Evolutionary conservation across 2,797 vertebrate species (phyloP), one percentile per base, ranked within the genome.

Genomic region (Xenops minutus): DNA sequence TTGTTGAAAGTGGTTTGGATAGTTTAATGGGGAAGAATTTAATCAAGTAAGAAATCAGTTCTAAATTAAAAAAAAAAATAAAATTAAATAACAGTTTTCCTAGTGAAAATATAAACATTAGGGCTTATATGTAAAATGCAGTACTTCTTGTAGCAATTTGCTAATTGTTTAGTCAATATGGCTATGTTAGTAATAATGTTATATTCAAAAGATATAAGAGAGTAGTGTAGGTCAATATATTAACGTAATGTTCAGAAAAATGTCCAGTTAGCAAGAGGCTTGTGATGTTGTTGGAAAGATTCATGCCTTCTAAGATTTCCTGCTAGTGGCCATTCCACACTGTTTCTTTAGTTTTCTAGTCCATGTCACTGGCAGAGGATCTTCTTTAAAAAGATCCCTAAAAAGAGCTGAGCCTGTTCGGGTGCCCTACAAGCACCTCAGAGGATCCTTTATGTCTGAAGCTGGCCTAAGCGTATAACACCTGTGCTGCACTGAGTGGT

Each of bases 401-500:
- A 14, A 68, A 69, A 36, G 10, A 64, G 0, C 13, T 51, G 69
- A 77, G 17, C 19, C 27, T 49, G 6, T 64, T 46, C 6, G 14
- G 29, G 10, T 7, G 5, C 6, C 9, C n/a, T 71, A 1, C 8
- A 43, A n/a, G 8, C 13, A 14, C 54, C n/a, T 36, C 26, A 12
- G 55, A 54, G 11, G 32, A 49, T 34, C 6, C 8, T 13, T 34
- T 49, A 14, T 9, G 5, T 22, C 18, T 61, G 14, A 56, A 20
- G 13, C 2, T 48, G 34, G 22, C 18, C 37, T 39, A 11, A n/a
- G 58, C 3, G 1, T 20, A 27, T n/a, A 27, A 36, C 24, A 14
- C 11, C 14, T 24, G 5, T 0, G 1, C 22, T 29, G 2, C 2
- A 4, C 49, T n/a, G 24, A 30, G 24, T 46, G 36, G 11, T 34